Evolutionary conservation across 2,113 vertebrate species (phyloP).

Genomic region (Hymenochirus boettgeri): DNA sequence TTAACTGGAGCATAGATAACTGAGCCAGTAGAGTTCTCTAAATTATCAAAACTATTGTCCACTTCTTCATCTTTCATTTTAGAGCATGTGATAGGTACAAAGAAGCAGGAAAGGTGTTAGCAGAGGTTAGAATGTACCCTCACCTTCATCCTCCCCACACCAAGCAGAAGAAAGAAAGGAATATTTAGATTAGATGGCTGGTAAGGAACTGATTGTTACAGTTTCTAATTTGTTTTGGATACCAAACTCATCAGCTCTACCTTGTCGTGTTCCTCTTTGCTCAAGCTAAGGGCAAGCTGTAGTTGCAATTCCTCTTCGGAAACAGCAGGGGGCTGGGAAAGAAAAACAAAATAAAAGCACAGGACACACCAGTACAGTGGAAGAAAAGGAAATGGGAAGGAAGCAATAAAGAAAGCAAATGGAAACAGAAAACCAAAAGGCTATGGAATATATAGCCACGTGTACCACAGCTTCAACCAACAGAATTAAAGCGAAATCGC

Average conservation of each 20-base stretch:
- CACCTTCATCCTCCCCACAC: neutral
- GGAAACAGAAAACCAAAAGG: constrained; percentile 11
- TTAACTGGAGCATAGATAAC: neutral
- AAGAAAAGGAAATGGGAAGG: neutral
- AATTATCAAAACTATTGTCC: neutral
- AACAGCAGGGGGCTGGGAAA: constrained; percentile 65
- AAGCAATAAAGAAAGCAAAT: constrained; percentile 5
- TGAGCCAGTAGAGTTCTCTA: neutral
- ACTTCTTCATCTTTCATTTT: constrained; percentile 6
- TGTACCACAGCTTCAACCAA: constrained; percentile 28
- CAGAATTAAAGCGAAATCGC: no score
- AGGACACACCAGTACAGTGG: neutral
- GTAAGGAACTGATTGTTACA: constrained; percentile 4
- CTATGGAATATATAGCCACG: neutral
- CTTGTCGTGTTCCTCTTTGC: constrained; percentile 86
- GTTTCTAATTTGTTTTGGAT: constrained; percentile 5
- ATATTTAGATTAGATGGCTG: neutral
- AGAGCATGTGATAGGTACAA: constrained; percentile 4
- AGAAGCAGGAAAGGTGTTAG: constrained; percentile 19
- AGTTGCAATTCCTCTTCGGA: constrained; percentile 76
- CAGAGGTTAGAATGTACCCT: neutral
- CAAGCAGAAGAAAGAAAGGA: neutral
- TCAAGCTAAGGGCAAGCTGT: constrained; percentile 83
- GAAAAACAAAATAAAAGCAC: constrained; percentile 54
- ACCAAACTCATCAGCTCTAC: constrained; percentile 54